phyloP scores from a whole-genome alignment of 2,113 vertebrate species.

The Spheniscus mendiculus region DNA sequence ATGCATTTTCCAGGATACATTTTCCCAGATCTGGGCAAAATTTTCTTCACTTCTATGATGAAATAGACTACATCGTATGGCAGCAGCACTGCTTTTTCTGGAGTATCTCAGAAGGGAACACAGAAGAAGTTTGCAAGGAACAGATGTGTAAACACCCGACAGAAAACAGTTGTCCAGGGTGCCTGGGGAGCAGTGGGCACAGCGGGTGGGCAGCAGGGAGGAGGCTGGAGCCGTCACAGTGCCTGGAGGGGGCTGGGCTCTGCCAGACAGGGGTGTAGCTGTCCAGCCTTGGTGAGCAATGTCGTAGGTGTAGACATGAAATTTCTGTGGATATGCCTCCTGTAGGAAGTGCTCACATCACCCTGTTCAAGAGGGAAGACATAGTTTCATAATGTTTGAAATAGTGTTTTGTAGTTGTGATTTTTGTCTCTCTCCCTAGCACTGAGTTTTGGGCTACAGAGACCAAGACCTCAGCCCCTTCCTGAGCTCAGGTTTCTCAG shows the following conservation, averaged over 20 bases:
- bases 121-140: neutral
- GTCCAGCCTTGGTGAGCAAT: neutral
- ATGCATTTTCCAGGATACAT: neutral
- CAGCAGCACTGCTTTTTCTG: neutral
- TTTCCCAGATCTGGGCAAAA: neutral
- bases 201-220: neutral
- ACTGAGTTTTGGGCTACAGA: neutral
- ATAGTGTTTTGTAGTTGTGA: neutral
- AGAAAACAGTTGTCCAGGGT: neutral
- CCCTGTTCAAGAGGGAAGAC: neutral
- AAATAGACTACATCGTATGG: fast-evolving
- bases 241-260: neutral
- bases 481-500: neutral
- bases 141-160: neutral
- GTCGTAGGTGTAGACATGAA: fast-evolving
- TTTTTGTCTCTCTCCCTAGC: neutral
- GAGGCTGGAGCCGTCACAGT: fast-evolving
- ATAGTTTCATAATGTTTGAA: neutral
- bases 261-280: neutral
- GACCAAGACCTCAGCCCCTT: neutral
- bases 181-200: neutral
- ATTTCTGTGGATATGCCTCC: neutral
- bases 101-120: neutral
- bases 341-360: neutral
- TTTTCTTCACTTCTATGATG: neutral